Base-by-base conservation (phyloP, 2,888 invertebrate genomes). In the Spilarctia lutea region DNA sequence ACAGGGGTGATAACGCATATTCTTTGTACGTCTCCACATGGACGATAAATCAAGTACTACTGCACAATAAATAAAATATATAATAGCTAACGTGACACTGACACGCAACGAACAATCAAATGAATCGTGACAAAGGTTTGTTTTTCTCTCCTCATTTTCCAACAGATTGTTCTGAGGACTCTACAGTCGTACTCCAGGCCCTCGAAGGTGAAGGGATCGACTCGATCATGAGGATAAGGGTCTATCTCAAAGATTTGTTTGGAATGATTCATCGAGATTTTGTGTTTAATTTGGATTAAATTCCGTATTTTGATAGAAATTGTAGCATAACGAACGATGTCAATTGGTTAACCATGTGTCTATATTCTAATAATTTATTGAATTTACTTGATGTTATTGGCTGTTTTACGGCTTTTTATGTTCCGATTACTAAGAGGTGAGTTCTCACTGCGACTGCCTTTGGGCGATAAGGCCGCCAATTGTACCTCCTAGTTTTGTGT, bases 81-180 rank as follows among this genome's bases (percentile, higher is more conserved):
- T 33, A 72, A 27, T 11, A 20, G 39, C 20, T 27, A 35, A 45
- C 18, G 13, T 52, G 39, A 24, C 18, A 20, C 6, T 27, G 35
- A 83, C 65, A 89, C 80, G 85, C 79, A 87, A 78, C 81, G 70
- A 13, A 56, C 72, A 78, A 71, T 83, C 85, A 88, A 84, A 89
- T 89, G 80, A 80, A 81, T 83, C 84, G 86, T 82, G 82, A 84
- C 85, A 83, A 88, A 85, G 85, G 89, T 91, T 92, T 94, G 93
- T 93, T 93, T 93, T 91, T 92, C 92, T 90, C 88, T 91, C 87
- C 89, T 91, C 88, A 90, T 91, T 92, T 93, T 91, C 93, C 90
- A 80, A 88, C 91, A 90, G 92, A 91, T 91, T 87, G 83, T 90
- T 85, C 85, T 83, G 74, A 84, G 90, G 85, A 87, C 77, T 56